Evolutionary conservation across 1,140 invertebrate species (phyloP).

Genomic region (Proctacanthus coquilletti): DNA sequence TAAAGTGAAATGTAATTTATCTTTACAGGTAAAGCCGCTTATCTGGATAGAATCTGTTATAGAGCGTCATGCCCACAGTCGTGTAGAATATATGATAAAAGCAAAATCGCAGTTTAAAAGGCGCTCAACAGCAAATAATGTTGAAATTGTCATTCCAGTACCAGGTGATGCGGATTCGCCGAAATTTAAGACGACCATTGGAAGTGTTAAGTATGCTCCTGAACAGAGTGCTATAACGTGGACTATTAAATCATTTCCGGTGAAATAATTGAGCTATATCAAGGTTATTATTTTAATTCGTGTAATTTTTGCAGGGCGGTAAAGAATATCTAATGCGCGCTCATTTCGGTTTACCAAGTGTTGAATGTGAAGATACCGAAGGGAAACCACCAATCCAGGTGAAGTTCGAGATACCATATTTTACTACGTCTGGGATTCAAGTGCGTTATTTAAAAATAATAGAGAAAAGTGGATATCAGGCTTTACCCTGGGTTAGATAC

Average conservation of each 20-base stretch:
- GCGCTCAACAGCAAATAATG: slow-evolving; percentile 96
- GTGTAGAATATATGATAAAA: slow-evolving; percentile 99
- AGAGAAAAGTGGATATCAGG: slow-evolving; percentile 98
- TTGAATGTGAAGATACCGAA: slow-evolving; percentile 88
- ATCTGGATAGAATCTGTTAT: slow-evolving; percentile 99
- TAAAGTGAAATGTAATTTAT: too few relatives aligned
- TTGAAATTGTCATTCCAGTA: slow-evolving; percentile 98
- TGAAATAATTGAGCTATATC: not conserved
- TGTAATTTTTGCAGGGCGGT: slow-evolving; percentile 44
- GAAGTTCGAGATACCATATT: slow-evolving; percentile 99
- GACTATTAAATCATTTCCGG: slow-evolving; percentile 98
- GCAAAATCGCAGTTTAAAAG: slow-evolving; percentile 98
- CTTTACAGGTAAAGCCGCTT: slow-evolving; percentile 70
- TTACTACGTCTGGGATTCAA: slow-evolving; percentile 98
- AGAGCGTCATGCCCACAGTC: slow-evolving; percentile 92
- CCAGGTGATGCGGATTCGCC: slow-evolving; percentile 96
- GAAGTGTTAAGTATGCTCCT: slow-evolving; percentile 93
- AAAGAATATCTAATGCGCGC: slow-evolving; percentile 99
- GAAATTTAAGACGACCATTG: slow-evolving; percentile 97
- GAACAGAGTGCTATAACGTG: slow-evolving; percentile 97
- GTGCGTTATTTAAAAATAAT: slow-evolving; percentile 98
- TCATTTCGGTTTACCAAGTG: slow-evolving; percentile 96
- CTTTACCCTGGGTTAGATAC: slow-evolving; percentile 96
- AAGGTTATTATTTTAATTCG: not conserved
- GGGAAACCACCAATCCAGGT: slow-evolving; percentile 97